A percentile compares a stretch with the other conserved stretches of the same genome.
Conservation (phyloP, 2,888 invertebrate genomes). For the Scaptomyza parva region DNA sequence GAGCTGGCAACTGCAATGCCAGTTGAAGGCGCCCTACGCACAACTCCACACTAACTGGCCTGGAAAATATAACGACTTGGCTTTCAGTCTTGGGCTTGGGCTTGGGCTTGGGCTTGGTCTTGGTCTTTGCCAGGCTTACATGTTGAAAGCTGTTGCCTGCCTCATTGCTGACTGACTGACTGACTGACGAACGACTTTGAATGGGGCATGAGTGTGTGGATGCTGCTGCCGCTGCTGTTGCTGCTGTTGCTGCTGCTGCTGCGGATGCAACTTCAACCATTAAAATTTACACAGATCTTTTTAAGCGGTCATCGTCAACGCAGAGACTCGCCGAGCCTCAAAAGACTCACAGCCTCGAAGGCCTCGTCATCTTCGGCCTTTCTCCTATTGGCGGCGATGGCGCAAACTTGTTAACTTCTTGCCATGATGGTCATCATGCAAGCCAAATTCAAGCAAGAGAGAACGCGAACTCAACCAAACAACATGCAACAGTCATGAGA, state of each 20-base stretch:
- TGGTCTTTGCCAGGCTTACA: slow-evolving; percentile 36
- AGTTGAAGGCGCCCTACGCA: slow-evolving; percentile 58
- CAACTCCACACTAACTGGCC: slow-evolving; percentile 33
- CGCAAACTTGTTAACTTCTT: slow-evolving; percentile 80
- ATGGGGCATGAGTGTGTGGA: slow-evolving; percentile 35
- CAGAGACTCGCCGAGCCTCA: slow-evolving; percentile 40
- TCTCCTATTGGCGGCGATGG: slow-evolving; percentile 74
- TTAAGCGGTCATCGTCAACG: slow-evolving; percentile 60
- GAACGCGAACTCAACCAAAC: slow-evolving; percentile 49
- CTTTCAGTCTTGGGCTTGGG: slow-evolving; percentile 14
- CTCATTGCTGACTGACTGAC: slow-evolving; percentile 43
- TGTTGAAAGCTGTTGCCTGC: slow-evolving; percentile 58
- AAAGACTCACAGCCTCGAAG: slow-evolving; percentile 46
- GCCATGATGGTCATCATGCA: slow-evolving; percentile 78
- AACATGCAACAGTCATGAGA: slow-evolving; percentile 53
- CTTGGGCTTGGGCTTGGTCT: neutral
- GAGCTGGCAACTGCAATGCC: slow-evolving; percentile 16
- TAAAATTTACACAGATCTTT: slow-evolving; percentile 77
- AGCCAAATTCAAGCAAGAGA: slow-evolving; percentile 56
- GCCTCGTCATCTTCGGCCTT: slow-evolving; percentile 66
- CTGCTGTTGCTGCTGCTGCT: slow-evolving; percentile 28
- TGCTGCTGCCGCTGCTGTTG: slow-evolving; percentile 11
- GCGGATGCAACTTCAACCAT: slow-evolving; percentile 73
- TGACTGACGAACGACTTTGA: slow-evolving; percentile 38
- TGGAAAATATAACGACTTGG: slow-evolving; percentile 49